Percentiles rank a stretch among this genome's conserved stretches.
These are phyloP conservation scores for Rhogogaster chlorosoma DNA, from an alignment of 2,888 invertebrate genomes.

Conservation along the genomic window DNA sequence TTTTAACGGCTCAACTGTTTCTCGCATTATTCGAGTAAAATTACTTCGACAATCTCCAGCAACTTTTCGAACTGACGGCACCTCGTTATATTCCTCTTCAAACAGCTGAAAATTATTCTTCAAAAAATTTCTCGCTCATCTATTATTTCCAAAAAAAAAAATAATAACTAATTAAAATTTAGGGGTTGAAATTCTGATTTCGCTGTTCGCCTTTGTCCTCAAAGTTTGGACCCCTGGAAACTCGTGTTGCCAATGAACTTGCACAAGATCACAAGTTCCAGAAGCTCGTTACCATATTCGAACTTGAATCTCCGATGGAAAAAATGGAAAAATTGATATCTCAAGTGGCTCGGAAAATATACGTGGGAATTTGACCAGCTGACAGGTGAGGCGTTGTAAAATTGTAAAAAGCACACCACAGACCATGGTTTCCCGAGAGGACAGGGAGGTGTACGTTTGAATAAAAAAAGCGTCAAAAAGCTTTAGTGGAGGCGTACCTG, in stretches of 20 bases:
- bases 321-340: background rate
- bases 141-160: background rate
- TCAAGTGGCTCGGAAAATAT: background rate
- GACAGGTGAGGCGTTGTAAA: conserved; percentile 27
- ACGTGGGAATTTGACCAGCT: background rate
- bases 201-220: background rate
- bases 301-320: background rate
- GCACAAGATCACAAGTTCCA: background rate
- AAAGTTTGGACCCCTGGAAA: background rate
- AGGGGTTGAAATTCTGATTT: background rate
- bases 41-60: background rate
- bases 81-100: background rate
- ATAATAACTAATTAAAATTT: background rate
- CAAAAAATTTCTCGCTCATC: background rate
- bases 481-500: conserved; percentile 71
- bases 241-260: background rate
- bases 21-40: background rate
- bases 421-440: conserved; percentile 31
- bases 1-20: conserved; percentile 14
- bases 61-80: background rate
- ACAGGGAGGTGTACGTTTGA: conserved; percentile 20
- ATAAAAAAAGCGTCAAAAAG: conserved; percentile 54
- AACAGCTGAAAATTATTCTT: background rate
- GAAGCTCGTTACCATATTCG: background rate
- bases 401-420: conserved; percentile 32